phyloP scores from a whole-genome alignment of 2,888 invertebrate genomes.

The Lochmaea crataegi region DNA sequence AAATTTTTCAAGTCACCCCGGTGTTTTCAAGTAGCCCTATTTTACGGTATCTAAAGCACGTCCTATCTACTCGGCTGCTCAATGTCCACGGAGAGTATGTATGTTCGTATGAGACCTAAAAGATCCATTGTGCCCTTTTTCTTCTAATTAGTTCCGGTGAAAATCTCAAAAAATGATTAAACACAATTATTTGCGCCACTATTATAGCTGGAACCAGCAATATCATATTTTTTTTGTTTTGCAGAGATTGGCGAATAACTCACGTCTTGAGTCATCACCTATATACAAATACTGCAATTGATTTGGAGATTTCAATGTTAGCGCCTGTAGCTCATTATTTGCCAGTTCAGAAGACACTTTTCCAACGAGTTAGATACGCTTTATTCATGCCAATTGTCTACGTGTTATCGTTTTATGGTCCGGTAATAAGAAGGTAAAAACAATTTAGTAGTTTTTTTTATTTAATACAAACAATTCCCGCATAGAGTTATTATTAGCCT shows the following conservation, averaged over 20 bases:
- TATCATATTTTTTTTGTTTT: conserved; percentile 51
- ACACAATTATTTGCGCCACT: too few species aligned
- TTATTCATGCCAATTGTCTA: conserved; percentile 64
- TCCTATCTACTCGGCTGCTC: too few species aligned
- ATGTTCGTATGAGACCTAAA: too few species aligned
- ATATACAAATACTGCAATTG: conserved; percentile 81
- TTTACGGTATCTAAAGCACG: too few species aligned
- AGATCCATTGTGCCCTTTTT: too few species aligned
- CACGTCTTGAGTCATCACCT: conserved; percentile 84
- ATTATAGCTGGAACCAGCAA: too few species aligned
- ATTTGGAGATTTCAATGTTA: conserved; percentile 76
- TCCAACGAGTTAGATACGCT: conserved; percentile 67
- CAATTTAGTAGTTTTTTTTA: background rate
- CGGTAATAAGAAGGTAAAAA: conserved; percentile 65
- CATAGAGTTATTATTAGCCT: too few species aligned
- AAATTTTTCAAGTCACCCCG: too few species aligned
- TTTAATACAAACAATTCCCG: background rate
- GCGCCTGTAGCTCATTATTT: conserved; percentile 76
- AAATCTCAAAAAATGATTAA: too few species aligned
- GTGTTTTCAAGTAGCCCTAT: too few species aligned
- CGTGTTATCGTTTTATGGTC: conserved; percentile 57
- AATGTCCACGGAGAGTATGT: too few species aligned
- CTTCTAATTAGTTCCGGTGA: too few species aligned
- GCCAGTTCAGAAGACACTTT: conserved; percentile 69
- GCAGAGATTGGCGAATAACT: conserved; percentile 78